Conservation (phyloP, 2,113 vertebrate species). For the Brienomyrus brachyistius region DNA sequence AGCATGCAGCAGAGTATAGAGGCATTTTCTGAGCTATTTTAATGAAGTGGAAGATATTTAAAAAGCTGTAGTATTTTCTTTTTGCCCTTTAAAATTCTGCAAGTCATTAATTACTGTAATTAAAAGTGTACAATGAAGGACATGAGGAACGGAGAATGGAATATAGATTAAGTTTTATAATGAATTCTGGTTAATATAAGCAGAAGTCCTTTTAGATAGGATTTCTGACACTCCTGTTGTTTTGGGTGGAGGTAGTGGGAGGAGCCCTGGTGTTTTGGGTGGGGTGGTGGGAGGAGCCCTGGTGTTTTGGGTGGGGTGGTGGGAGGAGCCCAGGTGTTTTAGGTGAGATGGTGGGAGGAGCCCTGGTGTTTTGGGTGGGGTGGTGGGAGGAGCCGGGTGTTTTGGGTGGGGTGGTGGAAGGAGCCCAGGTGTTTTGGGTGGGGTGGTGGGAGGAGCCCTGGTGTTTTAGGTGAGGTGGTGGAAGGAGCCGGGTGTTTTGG, state of each 20-base stretch:
- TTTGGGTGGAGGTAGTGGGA: not conserved
- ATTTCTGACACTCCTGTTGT: not conserved
- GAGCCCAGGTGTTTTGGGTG: not conserved
- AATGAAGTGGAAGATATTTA: not conserved
- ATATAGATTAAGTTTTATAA: not conserved
- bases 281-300: not conserved
- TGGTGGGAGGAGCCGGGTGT: not conserved
- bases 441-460: not conserved
- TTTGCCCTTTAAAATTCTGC: constrained; percentile 9
- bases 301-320: not conserved
- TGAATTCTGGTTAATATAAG: not conserved
- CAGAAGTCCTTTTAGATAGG: not conserved
- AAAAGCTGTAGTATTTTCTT: not conserved
- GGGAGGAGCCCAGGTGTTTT: not conserved
- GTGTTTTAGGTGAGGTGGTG: not conserved
- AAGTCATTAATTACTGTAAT: constrained; percentile 16
- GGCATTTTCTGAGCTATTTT: not conserved
- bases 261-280: not conserved
- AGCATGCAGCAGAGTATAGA: not conserved
- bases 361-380: not conserved
- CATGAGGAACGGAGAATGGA: not conserved
- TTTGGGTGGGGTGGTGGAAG: not conserved
- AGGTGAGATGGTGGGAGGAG: not conserved
- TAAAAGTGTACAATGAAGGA: not conserved
- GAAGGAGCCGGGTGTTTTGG: not conserved